Base-by-base conservation (phyloP, 2,888 invertebrate genomes). In the Synergus laeviventris region DNA sequence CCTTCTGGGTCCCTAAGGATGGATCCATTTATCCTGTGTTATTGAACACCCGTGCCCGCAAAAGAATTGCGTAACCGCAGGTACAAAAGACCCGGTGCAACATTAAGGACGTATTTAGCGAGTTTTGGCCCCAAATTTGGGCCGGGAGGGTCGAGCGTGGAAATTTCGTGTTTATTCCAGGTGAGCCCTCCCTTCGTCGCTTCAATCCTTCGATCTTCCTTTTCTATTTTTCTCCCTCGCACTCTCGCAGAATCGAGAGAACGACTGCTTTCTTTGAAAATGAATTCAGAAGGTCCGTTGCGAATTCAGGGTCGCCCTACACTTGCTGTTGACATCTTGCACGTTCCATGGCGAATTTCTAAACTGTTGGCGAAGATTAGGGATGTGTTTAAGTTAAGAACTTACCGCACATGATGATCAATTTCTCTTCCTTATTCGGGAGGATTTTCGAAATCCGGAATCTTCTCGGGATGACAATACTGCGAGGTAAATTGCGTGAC, bases 61-160 rank as follows among this genome's bases (percentile, higher is more conserved):
- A 24, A 76, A 62, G 73, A 77, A 78, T 81, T 79, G 79, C 76
- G 75, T 70, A 75, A 79, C 81, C 81, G 76, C 81, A 79, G 76
- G 60, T 18, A 78, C 77, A 78, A 78, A 81, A 76, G 76, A 74
- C 78, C 77, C 78, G 76, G 73, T 73, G 70, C 59, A 78, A 77
- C 77, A 79, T 54, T 76, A 78, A 80, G 78, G 78, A 79, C 73
- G 78, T 81, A 81, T 81, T 81, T 81, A 81, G 78, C 81, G 76
- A 80, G 77, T 81, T 80, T 81, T 81, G 38, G 74, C 77, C 78
- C 73, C 78, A 78, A 78, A 81, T 79, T 66, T 78, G 74, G 60
- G 31, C 18, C 70, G 76, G 78, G 77, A 79, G 73, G 76, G 74
- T 76, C 78, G 79, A 76, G 76, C 75, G 77, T 79, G 66, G 76